Evolutionary conservation across 2,888 invertebrate genomes (phyloP).

Genomic region (Seira sanloemensis): DNA sequence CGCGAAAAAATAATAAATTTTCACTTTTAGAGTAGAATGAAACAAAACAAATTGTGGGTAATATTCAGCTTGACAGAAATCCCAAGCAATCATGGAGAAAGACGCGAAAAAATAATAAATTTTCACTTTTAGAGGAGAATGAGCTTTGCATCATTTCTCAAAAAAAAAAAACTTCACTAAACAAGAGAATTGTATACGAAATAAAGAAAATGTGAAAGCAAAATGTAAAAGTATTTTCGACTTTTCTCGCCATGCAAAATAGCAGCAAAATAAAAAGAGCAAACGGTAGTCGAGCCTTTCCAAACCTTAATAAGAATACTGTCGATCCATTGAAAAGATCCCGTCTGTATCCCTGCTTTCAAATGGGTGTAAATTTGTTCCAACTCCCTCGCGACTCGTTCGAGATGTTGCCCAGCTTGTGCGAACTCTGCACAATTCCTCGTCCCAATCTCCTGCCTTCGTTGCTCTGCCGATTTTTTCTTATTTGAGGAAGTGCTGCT

Average conservation of each 20-base stretch:
- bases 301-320: conserved; percentile 88
- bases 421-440: conserved; percentile 32
- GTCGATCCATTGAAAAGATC: conserved; percentile 95
- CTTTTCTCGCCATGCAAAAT: no score
- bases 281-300: no score
- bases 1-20: neutral
- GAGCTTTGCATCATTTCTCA: no score
- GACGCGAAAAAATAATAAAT: neutral
- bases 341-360: conserved; percentile 76
- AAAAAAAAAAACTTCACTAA: no score
- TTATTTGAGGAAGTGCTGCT: conserved; percentile 57
- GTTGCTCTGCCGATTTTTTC: conserved; percentile 42
- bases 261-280: no score
- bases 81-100: conserved; percentile 49
- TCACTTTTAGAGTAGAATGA: conserved; percentile 19
- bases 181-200: no score
- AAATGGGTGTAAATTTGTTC: conserved; percentile 71
- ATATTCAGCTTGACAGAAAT: conserved; percentile 53
- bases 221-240: no score
- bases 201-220: no score
- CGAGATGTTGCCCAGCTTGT: conserved; percentile 54
- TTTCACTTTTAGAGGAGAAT: conserved; percentile 20
- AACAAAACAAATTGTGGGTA: conserved; percentile 47
- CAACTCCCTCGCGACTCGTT: conserved; percentile 70
- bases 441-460: conserved; percentile 41